Conservation (phyloP, 2,888 invertebrate genomes). For the Drosophila atripex region DNA sequence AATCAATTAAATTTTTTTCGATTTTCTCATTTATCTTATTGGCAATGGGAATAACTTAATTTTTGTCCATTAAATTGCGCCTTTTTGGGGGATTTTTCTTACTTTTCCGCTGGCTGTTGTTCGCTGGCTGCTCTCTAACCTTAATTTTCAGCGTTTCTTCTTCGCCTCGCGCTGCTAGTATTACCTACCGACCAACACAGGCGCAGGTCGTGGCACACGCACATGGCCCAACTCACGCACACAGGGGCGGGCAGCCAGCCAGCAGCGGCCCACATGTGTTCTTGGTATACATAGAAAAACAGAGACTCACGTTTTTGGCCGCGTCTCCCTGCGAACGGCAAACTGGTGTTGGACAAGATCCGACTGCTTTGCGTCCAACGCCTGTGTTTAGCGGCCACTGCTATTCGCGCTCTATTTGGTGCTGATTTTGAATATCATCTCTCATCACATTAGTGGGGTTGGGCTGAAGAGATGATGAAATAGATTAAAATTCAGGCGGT, state of each 20-base stretch:
- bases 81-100: slow-evolving; percentile 50
- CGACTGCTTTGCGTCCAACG: neutral
- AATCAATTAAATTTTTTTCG: slow-evolving; percentile 20
- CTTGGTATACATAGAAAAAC: slow-evolving; percentile 81
- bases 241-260: slow-evolving; percentile 8
- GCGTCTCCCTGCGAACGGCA: slow-evolving; percentile 50
- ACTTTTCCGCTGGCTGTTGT: slow-evolving; percentile 60
- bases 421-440: neutral
- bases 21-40: neutral
- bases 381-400: slow-evolving; percentile 2
- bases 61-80: slow-evolving; percentile 11
- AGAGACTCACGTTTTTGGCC: slow-evolving; percentile 69
- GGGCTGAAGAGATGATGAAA: neutral
- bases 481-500: too few relatives aligned
- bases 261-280: slow-evolving; percentile 66
- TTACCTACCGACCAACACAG: slow-evolving; percentile 66
- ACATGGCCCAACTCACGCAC: slow-evolving; percentile 46
- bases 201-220: slow-evolving; percentile 38
- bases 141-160: slow-evolving; percentile 81
- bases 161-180: slow-evolving; percentile 67
- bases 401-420: neutral
- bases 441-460: neutral
- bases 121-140: slow-evolving; percentile 77
- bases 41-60: neutral
- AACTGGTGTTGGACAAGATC: slow-evolving; percentile 6